Conservation (phyloP, 1,140 invertebrate species). For the Batillaria attramentaria region DNA sequence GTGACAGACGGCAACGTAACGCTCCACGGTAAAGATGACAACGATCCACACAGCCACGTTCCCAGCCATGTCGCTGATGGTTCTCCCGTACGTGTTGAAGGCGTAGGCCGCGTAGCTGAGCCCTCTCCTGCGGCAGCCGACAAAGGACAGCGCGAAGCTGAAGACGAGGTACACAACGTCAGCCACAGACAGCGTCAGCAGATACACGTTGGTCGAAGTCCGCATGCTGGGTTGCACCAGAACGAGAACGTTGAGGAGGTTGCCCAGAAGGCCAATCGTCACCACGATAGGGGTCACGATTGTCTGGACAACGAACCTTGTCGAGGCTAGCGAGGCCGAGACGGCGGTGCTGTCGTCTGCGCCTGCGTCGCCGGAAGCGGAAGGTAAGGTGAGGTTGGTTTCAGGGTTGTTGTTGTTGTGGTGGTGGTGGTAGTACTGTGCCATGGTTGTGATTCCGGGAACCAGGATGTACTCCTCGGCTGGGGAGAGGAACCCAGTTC, state of each 20-base stretch:
- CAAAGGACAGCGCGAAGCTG: constrained; percentile 59
- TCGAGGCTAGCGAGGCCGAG: constrained; percentile 42
- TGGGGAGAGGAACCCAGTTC: neutral
- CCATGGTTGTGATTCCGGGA: neutral
- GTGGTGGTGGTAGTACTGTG: neutral
- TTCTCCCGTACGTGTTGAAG: constrained; percentile 74
- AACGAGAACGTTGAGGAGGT: constrained; percentile 61
- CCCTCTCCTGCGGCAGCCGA: constrained; percentile 48
- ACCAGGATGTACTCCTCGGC: neutral
- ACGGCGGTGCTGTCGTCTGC: neutral
- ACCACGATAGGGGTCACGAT: constrained; percentile 72
- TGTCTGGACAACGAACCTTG: constrained; percentile 56
- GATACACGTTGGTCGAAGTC: constrained; percentile 82
- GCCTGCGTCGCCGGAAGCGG: neutral
- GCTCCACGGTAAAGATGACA: constrained; percentile 84
- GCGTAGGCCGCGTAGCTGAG: constrained; percentile 55
- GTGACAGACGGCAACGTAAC: constrained; percentile 84
- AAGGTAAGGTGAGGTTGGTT: no score
- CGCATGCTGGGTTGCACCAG: constrained; percentile 82
- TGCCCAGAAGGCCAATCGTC: constrained; percentile 56
- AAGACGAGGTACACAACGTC: constrained; percentile 82
- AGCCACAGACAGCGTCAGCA: constrained; percentile 81
- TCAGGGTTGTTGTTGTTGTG: neutral
- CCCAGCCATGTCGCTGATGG: constrained; percentile 78
- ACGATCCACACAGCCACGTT: constrained; percentile 84